Conservation (phyloP, 2,797 vertebrate genomes). For the Heliangelus exortis region DNA sequence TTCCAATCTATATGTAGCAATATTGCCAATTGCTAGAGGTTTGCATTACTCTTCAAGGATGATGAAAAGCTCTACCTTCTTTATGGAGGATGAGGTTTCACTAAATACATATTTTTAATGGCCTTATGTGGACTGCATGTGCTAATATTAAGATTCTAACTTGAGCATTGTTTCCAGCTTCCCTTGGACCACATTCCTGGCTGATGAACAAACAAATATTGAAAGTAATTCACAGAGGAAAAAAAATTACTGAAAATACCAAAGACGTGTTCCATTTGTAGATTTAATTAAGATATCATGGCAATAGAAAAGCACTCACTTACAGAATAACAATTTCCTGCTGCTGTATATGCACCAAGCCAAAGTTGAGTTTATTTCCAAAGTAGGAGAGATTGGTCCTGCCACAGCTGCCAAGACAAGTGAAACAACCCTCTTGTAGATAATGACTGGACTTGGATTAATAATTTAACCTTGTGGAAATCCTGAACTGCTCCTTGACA, state of each 20-base stretch:
- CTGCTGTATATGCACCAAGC: not conserved
- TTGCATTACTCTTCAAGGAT: not conserved
- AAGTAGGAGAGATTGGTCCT: not conserved
- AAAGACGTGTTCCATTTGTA: constrained; percentile 21
- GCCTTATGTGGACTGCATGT: not conserved
- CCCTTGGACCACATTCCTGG: constrained; percentile 18
- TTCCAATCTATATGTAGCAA: not conserved
- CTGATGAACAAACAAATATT: constrained; percentile 12
- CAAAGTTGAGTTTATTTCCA: constrained; percentile 5
- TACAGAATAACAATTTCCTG: not conserved
- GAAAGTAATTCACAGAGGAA: constrained; percentile 7
- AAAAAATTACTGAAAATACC: constrained; percentile 9
- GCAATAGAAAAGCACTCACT: constrained; percentile 3
- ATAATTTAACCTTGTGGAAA: not conserved
- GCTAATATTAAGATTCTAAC: not conserved
- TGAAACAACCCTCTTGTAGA: not conserved
- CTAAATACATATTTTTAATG: not conserved
- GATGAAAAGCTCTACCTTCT: not conserved
- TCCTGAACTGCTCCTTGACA: not conserved
- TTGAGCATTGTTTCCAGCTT: not conserved
- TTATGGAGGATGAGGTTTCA: not conserved
- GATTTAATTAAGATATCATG: constrained; percentile 48
- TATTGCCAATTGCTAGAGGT: not conserved
- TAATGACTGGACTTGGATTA: not conserved
- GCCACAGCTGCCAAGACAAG: not conserved